Evolutionary conservation across 1,140 invertebrate genomes (phyloP).

Genomic region (Tachypleus tridentatus): DNA sequence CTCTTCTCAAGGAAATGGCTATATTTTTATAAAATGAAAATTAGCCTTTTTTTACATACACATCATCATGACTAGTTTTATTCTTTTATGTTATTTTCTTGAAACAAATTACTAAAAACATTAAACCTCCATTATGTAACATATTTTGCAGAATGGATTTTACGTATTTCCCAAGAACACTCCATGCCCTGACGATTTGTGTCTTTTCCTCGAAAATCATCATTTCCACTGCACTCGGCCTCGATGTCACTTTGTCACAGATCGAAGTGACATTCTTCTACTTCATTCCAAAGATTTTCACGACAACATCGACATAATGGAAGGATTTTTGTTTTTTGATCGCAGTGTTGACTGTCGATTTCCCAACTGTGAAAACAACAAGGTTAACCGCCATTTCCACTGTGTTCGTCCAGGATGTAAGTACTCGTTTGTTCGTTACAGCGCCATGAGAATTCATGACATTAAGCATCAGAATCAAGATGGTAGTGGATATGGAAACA

Average conservation of each 20-base stretch:
- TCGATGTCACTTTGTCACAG: slow-evolving; percentile 58
- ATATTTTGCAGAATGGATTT: slow-evolving; percentile 38
- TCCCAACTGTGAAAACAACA: slow-evolving; percentile 53
- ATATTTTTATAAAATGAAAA: too few species aligned
- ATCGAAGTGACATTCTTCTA: slow-evolving; percentile 49
- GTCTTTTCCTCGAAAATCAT: slow-evolving; percentile 44
- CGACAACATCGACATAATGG: slow-evolving; percentile 66
- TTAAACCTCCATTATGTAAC: not conserved
- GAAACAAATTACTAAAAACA: too few species aligned
- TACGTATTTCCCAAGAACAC: slow-evolving; percentile 44
- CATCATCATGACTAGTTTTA: too few species aligned
- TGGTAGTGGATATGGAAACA: slow-evolving; percentile 4
- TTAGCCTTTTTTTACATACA: too few species aligned
- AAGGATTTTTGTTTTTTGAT: slow-evolving; percentile 69
- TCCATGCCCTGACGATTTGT: slow-evolving; percentile 50
- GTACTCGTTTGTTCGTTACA: slow-evolving; percentile 59
- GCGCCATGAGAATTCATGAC: slow-evolving; percentile 59
- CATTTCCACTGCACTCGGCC: slow-evolving; percentile 62
- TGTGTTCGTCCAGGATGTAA: slow-evolving; percentile 57
- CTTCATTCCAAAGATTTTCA: slow-evolving; percentile 70
- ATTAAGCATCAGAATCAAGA: slow-evolving; percentile 36
- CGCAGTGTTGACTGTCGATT: slow-evolving; percentile 60
- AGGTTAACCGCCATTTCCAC: slow-evolving; percentile 60
- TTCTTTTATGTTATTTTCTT: too few species aligned
- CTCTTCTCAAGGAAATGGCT: too few species aligned